Base-by-base conservation (phyloP, 2,888 invertebrate genomes). In the Portevinia maculata region DNA sequence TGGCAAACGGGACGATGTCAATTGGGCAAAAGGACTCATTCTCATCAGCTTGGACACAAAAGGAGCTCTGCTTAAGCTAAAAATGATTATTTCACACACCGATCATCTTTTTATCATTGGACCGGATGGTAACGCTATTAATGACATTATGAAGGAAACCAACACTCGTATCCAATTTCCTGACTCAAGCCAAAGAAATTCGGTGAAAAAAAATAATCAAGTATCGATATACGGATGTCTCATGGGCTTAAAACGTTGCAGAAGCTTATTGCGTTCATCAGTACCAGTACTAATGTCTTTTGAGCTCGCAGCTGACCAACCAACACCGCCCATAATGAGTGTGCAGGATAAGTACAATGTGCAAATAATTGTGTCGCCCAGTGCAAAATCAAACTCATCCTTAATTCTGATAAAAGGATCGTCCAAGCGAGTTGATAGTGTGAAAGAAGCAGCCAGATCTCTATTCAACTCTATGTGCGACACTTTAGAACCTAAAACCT, bases 151-250 rank as follows among this genome's bases (percentile, higher is more conserved):
- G 99, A 96, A 97, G 87, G 96, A 97, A 87, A 99, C 99, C 0
- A 94, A 95, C 13, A 99, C 99, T 87, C 99, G 99, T 91, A 98
- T 99, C 86, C 99, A 99, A 92, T 99, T 99, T 91, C 99, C 99
- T 39, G 99, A 99, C 91, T 98, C 98, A 34, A 99, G 98, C 92
- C 94, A 98, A 67, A 97, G 96, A 86, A 97, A 96, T 91, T 94
- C 95, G 34, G 94, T 94, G 39, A 98, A 98, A 91, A 99, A 99
- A 92, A 98, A 98, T 88, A 99, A 99, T 92, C 99, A 99, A 91
- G 98, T 99, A 48, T 98, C 98, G 52, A 96, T 99, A 85, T 97
- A 98, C 28, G 98, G 98, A 0, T 96, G 96, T 86, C 94, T 98
- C 89, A 94, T 94, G 85, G 95, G 96, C 2, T 97, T 98, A 1